Evolutionary conservation across 2,797 vertebrate species (phyloP).

Genomic region (Pelobates cultripes): DNA sequence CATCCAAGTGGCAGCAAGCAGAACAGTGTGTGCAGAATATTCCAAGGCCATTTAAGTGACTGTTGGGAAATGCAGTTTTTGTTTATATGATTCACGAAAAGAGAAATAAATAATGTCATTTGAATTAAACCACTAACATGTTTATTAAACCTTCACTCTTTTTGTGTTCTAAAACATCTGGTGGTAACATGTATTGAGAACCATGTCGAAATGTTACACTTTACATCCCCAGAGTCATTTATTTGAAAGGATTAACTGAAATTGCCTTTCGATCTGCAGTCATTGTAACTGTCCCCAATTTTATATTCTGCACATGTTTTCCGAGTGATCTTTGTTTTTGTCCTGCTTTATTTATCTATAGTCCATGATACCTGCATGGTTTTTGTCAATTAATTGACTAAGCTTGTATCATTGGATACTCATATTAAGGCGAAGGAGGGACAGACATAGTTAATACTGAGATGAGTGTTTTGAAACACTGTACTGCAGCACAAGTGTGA

Average conservation of each 20-base stretch:
- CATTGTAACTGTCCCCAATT: conserved; percentile 1
- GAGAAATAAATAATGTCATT: background rate
- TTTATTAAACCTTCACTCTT: background rate
- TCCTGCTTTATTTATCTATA: background rate
- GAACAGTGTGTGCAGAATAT: too few relatives aligned
- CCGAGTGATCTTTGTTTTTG: conserved; percentile 1
- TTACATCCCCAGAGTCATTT: background rate
- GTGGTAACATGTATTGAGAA: background rate
- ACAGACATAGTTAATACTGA: background rate
- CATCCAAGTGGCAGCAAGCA: too few relatives aligned
- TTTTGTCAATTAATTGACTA: conserved; percentile 11
- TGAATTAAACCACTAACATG: background rate
- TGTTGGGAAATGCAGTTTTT: background rate
- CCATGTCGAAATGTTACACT: background rate
- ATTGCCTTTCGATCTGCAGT: conserved; percentile 21
- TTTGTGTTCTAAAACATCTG: background rate
- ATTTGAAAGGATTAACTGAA: conserved; percentile 14
- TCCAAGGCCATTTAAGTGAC: too few relatives aligned
- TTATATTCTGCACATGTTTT: background rate
- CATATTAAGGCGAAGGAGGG: background rate
- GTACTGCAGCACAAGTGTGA: background rate
- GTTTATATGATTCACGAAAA: background rate
- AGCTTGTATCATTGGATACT: background rate
- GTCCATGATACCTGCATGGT: background rate
- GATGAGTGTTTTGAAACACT: background rate